phyloP scores from a whole-genome alignment of 2,113 vertebrate genomes.

The Equus przewalskii region DNA sequence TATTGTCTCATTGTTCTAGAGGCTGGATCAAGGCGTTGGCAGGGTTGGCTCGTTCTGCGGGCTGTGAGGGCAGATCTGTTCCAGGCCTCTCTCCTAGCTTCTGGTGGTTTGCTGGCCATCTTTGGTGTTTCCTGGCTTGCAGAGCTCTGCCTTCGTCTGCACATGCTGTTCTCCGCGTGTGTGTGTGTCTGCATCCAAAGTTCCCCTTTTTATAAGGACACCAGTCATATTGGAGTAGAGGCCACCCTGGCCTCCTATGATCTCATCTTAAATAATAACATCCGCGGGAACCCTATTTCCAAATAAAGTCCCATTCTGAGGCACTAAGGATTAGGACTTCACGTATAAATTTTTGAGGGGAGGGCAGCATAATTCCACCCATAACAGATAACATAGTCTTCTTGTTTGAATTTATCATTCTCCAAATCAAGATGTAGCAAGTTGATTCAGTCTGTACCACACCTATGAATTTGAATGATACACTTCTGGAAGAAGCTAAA shows the following conservation, averaged over 20 bases:
- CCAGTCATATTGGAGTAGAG: neutral
- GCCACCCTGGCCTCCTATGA: neutral
- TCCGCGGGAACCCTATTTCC: neutral
- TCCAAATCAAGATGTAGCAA: neutral
- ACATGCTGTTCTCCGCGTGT: neutral
- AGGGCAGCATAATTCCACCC: neutral
- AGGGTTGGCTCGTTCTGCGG: neutral
- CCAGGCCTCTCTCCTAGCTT: rapidly evolving
- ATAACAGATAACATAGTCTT: neutral
- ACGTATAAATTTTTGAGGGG: neutral
- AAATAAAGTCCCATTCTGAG: neutral
- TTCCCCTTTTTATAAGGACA: neutral
- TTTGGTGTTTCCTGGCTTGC: neutral
- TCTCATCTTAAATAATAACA: neutral
- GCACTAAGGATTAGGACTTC: neutral
- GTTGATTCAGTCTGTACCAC: neutral
- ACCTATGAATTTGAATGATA: neutral
- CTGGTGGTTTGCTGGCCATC: neutral
- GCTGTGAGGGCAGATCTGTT: too few relatives aligned
- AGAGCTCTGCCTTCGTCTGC: neutral
- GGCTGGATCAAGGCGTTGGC: too few relatives aligned
- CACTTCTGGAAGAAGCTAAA: constrained; percentile 15
- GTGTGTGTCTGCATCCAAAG: neutral
- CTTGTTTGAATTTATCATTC: neutral
- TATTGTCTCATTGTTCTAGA: neutral